Percentiles rank a stretch among this genome's conserved stretches.
These are phyloP conservation scores for Perizoma flavofasciatum DNA, from an alignment of 2,888 invertebrate genomes.

Conservation along the genomic window DNA sequence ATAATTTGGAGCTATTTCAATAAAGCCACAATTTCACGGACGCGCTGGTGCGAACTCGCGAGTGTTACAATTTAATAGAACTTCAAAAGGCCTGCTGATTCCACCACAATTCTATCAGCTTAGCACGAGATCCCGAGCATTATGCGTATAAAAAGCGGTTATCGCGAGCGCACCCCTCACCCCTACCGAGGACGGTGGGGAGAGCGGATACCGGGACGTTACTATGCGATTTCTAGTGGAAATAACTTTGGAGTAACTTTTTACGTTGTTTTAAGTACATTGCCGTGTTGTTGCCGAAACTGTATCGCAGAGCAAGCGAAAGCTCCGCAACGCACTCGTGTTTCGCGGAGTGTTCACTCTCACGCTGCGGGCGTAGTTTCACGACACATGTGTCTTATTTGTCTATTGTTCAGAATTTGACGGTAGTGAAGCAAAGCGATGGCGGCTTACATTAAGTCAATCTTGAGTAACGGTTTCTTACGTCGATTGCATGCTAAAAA, in stretches of 20 bases:
- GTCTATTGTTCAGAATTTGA: constrained; percentile 45
- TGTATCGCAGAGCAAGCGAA: constrained; percentile 41
- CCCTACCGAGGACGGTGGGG: constrained; percentile 23
- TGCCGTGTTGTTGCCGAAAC: constrained; percentile 55
- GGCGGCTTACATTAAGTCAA: constrained; percentile 35
- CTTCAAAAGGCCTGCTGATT: constrained; percentile 82
- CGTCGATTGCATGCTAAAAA: constrained; percentile 46
- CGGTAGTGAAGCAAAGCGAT: constrained; percentile 37
- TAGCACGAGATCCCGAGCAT: constrained; percentile 79
- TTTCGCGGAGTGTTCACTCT: constrained; percentile 22
- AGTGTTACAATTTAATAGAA: constrained; percentile 83
- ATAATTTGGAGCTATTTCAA: constrained; percentile 76
- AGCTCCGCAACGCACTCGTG: constrained; percentile 44
- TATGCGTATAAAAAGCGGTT: constrained; percentile 83
- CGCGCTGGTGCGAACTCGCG: constrained; percentile 78
- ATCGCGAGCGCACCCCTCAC: constrained; percentile 55
- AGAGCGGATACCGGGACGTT: constrained; percentile 49
- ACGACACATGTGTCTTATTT: constrained; percentile 53
- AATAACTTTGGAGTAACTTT: constrained; percentile 60
- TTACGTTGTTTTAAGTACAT: constrained; percentile 66
- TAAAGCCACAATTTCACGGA: constrained; percentile 80
- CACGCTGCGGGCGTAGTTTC: constrained; percentile 26
- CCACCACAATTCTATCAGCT: constrained; percentile 83
- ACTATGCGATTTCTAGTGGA: constrained; percentile 51
- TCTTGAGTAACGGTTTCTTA: constrained; percentile 47